A percentile compares a stretch with the other conserved stretches of the same genome.
Evolutionary conservation across 2,797 vertebrate genomes (phyloP).

Genomic region (Propithecus perrieri): DNA sequence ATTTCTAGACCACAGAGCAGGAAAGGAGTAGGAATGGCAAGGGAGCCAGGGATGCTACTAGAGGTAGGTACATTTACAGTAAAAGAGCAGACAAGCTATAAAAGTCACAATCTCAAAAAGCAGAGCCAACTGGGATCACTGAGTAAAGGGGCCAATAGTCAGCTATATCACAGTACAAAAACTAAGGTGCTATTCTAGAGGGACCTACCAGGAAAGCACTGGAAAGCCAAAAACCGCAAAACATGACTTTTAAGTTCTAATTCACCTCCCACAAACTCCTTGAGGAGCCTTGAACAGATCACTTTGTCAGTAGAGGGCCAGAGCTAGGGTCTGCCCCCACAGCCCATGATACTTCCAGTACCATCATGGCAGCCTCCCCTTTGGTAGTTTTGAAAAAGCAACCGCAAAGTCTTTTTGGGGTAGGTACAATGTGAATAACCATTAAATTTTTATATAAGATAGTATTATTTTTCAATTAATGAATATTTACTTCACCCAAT

Average conservation of each 20-base stretch:
- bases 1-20: background rate
- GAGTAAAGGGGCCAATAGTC: background rate
- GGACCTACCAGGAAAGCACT: background rate
- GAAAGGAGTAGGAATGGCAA: background rate
- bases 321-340: background rate
- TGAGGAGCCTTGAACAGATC: background rate
- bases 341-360: background rate
- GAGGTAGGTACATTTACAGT: background rate
- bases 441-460: background rate
- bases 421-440: background rate
- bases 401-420: background rate
- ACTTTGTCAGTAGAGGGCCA: background rate
- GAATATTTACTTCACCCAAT: background rate
- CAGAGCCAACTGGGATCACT: background rate
- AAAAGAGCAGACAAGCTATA: background rate
- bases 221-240: background rate
- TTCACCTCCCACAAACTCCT: background rate
- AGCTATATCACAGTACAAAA: background rate
- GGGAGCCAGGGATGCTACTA: background rate
- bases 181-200: background rate
- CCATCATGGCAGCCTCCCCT: background rate
- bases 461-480: conserved; percentile 13
- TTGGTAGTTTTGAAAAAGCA: background rate
- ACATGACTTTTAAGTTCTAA: background rate
- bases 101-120: background rate